Conservation (phyloP, 1,140 invertebrate genomes). For the Nephila pilipes region DNA sequence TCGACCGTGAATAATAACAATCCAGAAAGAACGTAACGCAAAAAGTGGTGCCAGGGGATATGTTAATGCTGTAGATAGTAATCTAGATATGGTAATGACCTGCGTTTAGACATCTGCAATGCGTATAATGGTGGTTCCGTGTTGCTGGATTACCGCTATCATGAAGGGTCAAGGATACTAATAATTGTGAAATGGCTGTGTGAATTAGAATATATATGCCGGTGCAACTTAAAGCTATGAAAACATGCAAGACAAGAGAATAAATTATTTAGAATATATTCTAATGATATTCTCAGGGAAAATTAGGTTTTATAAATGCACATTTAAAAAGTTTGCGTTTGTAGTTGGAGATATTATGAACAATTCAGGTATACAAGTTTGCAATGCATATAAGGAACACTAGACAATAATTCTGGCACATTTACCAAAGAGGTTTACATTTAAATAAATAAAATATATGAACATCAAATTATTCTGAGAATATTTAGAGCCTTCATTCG, state of each 20-base stretch:
- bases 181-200: slow-evolving; percentile 22
- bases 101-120: slow-evolving; percentile 70
- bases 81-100: slow-evolving; percentile 74
- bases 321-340: too few relatives aligned
- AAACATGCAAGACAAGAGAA: background rate
- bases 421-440: too few relatives aligned
- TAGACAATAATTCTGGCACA: too few relatives aligned
- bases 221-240: background rate
- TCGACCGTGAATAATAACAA: slow-evolving; percentile 74
- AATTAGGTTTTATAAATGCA: background rate
- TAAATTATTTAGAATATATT: background rate
- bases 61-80: slow-evolving; percentile 71
- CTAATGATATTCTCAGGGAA: background rate
- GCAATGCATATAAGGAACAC: too few relatives aligned
- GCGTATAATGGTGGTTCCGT: slow-evolving; percentile 57
- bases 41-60: slow-evolving; percentile 70
- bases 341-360: too few relatives aligned
- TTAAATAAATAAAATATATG: too few relatives aligned
- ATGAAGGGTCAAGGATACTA: slow-evolving; percentile 47
- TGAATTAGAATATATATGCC: slow-evolving; percentile 21
- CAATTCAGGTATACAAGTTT: too few relatives aligned
- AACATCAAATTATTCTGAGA: too few relatives aligned
- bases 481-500: too few relatives aligned
- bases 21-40: slow-evolving; percentile 62
- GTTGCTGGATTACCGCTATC: slow-evolving; percentile 38